Conservation (phyloP, 2,888 invertebrate species). For the Hydropsyche betteni region DNA sequence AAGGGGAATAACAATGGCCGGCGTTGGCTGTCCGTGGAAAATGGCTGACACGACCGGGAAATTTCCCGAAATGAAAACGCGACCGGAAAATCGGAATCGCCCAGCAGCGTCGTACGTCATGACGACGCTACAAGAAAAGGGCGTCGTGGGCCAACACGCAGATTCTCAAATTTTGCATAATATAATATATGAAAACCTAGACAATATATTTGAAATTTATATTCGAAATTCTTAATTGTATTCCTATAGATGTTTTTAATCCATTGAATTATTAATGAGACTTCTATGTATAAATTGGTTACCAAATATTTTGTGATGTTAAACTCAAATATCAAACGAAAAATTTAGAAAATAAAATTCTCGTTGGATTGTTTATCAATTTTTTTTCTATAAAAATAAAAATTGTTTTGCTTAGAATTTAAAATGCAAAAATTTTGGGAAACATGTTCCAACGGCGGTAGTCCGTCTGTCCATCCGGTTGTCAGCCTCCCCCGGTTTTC, state of each 20-base stretch:
- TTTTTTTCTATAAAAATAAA: too few species aligned
- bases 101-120: slow-evolving; percentile 42
- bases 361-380: too few species aligned
- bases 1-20: slow-evolving; percentile 43
- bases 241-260: too few species aligned
- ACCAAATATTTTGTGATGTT: too few species aligned
- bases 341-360: too few species aligned
- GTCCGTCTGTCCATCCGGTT: slow-evolving; percentile 32
- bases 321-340: too few species aligned
- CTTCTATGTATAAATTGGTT: too few species aligned
- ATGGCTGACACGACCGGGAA: slow-evolving; percentile 40
- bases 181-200: too few species aligned
- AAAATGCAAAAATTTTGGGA: slow-evolving; percentile 8
- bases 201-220: too few species aligned
- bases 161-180: slow-evolving; percentile 23
- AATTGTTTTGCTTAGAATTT: too few species aligned
- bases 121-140: slow-evolving; percentile 12
- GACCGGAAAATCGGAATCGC: slow-evolving; percentile 44
- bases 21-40: slow-evolving; percentile 23
- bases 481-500: slow-evolving; percentile 32
- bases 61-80: slow-evolving; percentile 43
- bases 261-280: too few species aligned
- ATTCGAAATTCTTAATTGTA: too few species aligned
- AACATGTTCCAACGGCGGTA: background rate
- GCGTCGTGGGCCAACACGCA: slow-evolving; percentile 6